Conservation (phyloP, 1,140 invertebrate species). For the Diorhabda elongata region DNA sequence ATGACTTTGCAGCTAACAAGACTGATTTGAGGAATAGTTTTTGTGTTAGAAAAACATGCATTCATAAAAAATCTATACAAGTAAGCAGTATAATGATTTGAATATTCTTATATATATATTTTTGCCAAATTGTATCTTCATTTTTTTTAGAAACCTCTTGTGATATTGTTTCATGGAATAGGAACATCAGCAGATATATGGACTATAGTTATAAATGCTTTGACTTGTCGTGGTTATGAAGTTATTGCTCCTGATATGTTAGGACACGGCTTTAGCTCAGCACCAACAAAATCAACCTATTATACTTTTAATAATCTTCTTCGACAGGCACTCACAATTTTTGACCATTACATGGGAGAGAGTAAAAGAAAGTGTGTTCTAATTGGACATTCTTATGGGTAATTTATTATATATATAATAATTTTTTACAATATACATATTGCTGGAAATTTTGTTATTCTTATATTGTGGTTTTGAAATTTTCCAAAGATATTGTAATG, state of each 20-base stretch:
- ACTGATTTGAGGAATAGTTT: slow-evolving; percentile 10
- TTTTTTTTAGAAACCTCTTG: slow-evolving; percentile 50
- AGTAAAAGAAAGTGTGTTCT: slow-evolving; percentile 45
- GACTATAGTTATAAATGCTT: slow-evolving; percentile 60
- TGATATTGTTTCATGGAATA: slow-evolving; percentile 72
- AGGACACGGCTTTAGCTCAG: slow-evolving; percentile 67
- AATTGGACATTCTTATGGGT: slow-evolving; percentile 64
- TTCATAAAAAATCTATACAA: slow-evolving; percentile 23
- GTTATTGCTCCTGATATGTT: slow-evolving; percentile 68
- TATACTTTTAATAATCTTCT: slow-evolving; percentile 65
- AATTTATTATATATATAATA: slow-evolving; percentile 6
- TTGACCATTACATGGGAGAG: slow-evolving; percentile 56
- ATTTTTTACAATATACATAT: no score
- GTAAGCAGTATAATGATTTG: neutral
- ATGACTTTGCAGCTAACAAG: slow-evolving; percentile 1
- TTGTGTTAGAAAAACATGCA: slow-evolving; percentile 24
- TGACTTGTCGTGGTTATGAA: slow-evolving; percentile 60
- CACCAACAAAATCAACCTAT: slow-evolving; percentile 54
- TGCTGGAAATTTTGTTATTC: no score
- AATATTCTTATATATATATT: no score
- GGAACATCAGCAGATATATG: slow-evolving; percentile 68
- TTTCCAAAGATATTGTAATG: no score
- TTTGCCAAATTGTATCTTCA: neutral
- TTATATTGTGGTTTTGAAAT: no score
- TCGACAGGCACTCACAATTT: slow-evolving; percentile 57